Percentiles rank a stretch among this genome's conserved stretches.
Conservation (phyloP, 2,888 invertebrate species). For the Caenorhabditis wallacei region DNA sequence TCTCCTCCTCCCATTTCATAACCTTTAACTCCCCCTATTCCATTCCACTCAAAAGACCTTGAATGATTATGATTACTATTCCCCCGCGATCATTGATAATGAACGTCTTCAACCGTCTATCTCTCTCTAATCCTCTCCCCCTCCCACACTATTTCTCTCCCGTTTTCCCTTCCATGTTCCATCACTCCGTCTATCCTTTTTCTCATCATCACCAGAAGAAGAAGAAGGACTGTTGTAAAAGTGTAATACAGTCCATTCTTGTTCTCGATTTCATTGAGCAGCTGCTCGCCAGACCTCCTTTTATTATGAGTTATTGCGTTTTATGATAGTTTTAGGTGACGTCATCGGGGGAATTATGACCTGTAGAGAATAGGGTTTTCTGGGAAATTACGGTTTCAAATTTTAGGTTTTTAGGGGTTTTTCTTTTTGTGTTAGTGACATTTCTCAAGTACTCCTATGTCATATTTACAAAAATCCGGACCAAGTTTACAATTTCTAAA, state of each 20-base stretch:
- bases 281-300: conserved; percentile 22
- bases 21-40: too few relatives aligned
- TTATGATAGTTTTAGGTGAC: conserved; percentile 19
- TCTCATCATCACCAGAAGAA: not conserved
- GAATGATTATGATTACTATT: conserved; percentile 43
- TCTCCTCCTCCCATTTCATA: too few relatives aligned
- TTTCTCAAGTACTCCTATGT: too few relatives aligned
- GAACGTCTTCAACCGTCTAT: conserved; percentile 44
- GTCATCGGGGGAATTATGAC: conserved; percentile 3
- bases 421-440: too few relatives aligned
- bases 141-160: conserved; percentile 3
- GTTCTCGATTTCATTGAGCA: conserved; percentile 24
- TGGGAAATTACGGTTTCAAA: not conserved
- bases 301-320: conserved; percentile 17
- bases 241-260: conserved; percentile 44
- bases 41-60: conserved; percentile 32
- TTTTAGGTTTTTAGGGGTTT: too few relatives aligned
- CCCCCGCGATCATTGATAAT: conserved; percentile 49
- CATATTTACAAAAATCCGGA: too few relatives aligned
- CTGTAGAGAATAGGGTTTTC: not conserved
- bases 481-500: too few relatives aligned
- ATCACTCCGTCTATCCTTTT: conserved; percentile 5
- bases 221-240: conserved; percentile 25
- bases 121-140: conserved; percentile 17
- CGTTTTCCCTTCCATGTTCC: not conserved